Evolutionary conservation across 2,888 invertebrate species (phyloP).

Genomic region (Icerya purchasi): DNA sequence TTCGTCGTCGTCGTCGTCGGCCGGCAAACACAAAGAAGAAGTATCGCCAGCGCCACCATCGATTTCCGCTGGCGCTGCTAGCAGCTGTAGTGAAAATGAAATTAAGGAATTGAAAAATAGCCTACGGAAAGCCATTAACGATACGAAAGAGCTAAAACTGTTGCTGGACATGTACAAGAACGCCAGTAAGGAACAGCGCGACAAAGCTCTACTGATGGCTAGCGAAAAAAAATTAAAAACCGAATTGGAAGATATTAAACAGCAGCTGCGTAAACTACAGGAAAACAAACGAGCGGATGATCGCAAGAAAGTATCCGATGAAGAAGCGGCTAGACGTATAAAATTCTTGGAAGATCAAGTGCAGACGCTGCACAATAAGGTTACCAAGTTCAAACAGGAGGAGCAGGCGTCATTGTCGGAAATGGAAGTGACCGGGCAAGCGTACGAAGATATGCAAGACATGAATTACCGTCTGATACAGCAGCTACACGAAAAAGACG

Average conservation of each 20-base stretch:
- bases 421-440: slow-evolving; percentile 98
- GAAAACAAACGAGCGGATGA: slow-evolving; percentile 78
- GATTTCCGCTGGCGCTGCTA: too few species aligned
- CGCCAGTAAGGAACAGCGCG: slow-evolving; percentile 86
- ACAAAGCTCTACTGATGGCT: slow-evolving; percentile 90
- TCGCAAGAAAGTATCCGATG: slow-evolving; percentile 73
- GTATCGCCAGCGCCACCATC: too few species aligned
- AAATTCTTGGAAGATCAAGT: slow-evolving; percentile 86
- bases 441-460: slow-evolving; percentile 98
- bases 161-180: slow-evolving; percentile 92
- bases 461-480: slow-evolving; percentile 88
- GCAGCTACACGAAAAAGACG: slow-evolving; percentile 87
- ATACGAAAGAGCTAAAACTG: slow-evolving; percentile 84
- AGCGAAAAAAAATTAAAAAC: slow-evolving; percentile 75
- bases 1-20: not conserved
- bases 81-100: not conserved
- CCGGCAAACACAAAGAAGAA: too few species aligned
- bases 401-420: slow-evolving; percentile 92
- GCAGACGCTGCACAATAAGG: slow-evolving; percentile 74
- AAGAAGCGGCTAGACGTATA: slow-evolving; percentile 81
- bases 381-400: slow-evolving; percentile 71
- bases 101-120: not conserved
- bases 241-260: slow-evolving; percentile 71
- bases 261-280: slow-evolving; percentile 49
- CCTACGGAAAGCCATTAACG: slow-evolving; percentile 65